A percentile compares a stretch with the other conserved stretches of the same genome.
These are phyloP conservation scores for Dynastes maya DNA, from an alignment of 2,888 invertebrate genomes.

Conservation along the genomic window DNA sequence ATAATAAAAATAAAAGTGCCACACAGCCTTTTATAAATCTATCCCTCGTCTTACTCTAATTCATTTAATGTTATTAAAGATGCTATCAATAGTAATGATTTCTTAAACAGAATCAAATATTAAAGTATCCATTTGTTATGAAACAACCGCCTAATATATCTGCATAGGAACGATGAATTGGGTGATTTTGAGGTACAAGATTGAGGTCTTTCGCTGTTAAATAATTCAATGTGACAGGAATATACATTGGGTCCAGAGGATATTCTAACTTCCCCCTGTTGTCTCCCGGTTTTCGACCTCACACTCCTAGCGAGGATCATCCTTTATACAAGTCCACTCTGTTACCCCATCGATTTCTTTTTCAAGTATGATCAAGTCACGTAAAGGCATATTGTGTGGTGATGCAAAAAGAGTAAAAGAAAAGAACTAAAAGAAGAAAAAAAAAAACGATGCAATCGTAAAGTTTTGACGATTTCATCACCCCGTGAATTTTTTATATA, in stretches of 20 bases:
- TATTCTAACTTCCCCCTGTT: constrained; percentile 12
- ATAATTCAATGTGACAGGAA: constrained; percentile 42
- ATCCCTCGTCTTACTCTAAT: not conserved
- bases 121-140: constrained; percentile 4
- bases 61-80: not conserved
- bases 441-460: constrained; percentile 62
- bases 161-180: constrained; percentile 18
- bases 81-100: no score
- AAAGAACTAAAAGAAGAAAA: not conserved
- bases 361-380: constrained; percentile 62
- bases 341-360: constrained; percentile 30
- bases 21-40: not conserved
- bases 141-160: constrained; percentile 14
- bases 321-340: constrained; percentile 27
- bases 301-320: not conserved
- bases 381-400: constrained; percentile 66
- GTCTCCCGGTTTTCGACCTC: not conserved
- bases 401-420: constrained; percentile 63
- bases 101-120: constrained; percentile 1
- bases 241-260: constrained; percentile 13
- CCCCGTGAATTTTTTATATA: constrained; percentile 48
- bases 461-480: constrained; percentile 69
- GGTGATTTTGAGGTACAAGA: constrained; percentile 30
- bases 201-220: constrained; percentile 35
- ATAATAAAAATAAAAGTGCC: not conserved